Evolutionary conservation across 2,888 invertebrate genomes (phyloP).

Genomic region (Protula sp.): DNA sequence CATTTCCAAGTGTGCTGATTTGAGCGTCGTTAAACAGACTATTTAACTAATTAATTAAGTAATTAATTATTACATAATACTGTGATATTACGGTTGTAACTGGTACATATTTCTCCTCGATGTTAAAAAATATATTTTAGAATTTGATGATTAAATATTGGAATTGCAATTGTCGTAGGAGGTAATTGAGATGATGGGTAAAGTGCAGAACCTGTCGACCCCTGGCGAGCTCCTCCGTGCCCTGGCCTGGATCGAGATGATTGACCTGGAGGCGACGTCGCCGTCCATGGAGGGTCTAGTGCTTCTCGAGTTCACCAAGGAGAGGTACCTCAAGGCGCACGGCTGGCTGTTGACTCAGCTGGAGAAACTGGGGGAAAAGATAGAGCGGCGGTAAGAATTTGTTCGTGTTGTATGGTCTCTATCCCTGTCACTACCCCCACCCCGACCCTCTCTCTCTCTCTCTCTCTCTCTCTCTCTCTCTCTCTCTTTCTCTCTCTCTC

Average conservation of each 20-base stretch:
- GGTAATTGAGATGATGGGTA: constrained; percentile 9
- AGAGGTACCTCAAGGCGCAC: constrained; percentile 36
- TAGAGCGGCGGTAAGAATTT: constrained; percentile 45
- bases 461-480: too few species aligned
- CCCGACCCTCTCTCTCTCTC: too few species aligned
- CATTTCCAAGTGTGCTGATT: too few species aligned
- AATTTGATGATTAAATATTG: too few species aligned
- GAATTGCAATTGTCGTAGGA: too few species aligned
- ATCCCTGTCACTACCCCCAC: too few species aligned
- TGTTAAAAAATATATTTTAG: too few species aligned
- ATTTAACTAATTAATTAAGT: background rate
- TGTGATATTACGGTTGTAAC: too few species aligned
- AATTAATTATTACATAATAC: background rate
- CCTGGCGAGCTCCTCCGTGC: constrained; percentile 17
- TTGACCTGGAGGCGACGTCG: constrained; percentile 20
- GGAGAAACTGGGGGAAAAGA: constrained; percentile 44
- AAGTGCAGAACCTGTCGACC: constrained; percentile 14
- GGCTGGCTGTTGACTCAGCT: constrained; percentile 34
- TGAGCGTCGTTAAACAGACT: too few species aligned
- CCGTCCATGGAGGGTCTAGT: background rate
- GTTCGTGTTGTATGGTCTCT: too few species aligned
- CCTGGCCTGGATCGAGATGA: constrained; percentile 11
- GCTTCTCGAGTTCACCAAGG: background rate
- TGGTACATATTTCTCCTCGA: too few species aligned
- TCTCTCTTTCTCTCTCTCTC: too few species aligned